Evolutionary conservation across 1,140 invertebrate species (phyloP), one percentile per base, ranked within the genome.

Genomic region (Coelopa frigida): DNA sequence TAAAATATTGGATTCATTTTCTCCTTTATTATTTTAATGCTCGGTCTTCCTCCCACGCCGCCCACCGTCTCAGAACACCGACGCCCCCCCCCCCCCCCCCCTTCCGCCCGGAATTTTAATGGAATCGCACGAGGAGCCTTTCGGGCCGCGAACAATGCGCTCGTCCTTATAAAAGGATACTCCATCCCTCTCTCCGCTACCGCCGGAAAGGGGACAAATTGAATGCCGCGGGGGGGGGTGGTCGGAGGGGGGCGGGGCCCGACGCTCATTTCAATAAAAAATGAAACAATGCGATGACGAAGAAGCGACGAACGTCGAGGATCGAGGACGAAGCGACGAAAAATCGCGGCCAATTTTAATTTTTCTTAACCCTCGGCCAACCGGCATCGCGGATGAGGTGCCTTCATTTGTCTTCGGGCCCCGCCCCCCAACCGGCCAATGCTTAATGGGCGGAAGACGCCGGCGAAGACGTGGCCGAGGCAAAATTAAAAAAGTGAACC

Each of bases 71-170:
- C 24, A 22, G 8, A 20, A 38, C 17, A 22, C 24, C 12, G 22
- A 38, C 17, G 12, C 36, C 36, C 24, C 14, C 36, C 35, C 31
- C n/a, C n/a, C n/a, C n/a, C n/a, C n/a, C n/a, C n/a, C n/a, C n/a
- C n/a, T n/a, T n/a, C n/a, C n/a, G n/a, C n/a, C n/a, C 44, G 61
- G 61, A 65, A 65, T 65, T 65, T 65, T 65, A 65, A 65, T 65
- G 58, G 59, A 65, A 65, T n/a, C n/a, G n/a, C n/a, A n/a, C n/a
- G n/a, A n/a, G n/a, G n/a, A n/a, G n/a, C n/a, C n/a, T n/a, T n/a
- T n/a, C n/a, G n/a, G n/a, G n/a, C n/a, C n/a, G n/a, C n/a, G n/a
- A n/a, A n/a, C 31, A 18, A 22, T 37, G 15, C n/a, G 11, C 21
- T 11, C 21, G 35, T 22, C 7, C 17, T 46, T 18, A 5, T 46